A percentile compares a stretch with the other conserved stretches of the same genome.
Conservation (phyloP, 2,888 invertebrate species). For the Scelioninae gen. 1 region DNA sequence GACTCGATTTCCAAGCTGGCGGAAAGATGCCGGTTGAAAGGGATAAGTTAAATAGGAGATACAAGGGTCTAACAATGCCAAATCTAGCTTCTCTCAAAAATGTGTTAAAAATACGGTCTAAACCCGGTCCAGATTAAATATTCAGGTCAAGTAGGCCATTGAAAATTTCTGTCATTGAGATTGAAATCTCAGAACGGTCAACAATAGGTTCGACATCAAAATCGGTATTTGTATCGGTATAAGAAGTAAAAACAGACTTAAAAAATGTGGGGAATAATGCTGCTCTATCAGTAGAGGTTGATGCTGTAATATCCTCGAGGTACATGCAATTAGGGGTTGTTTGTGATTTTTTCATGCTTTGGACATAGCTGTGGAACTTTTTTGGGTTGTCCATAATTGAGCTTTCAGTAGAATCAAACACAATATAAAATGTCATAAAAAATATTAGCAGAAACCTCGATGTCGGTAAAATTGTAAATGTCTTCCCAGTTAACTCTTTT, state of each 20-base stretch:
- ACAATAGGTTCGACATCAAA: no score
- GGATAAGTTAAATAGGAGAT: no score
- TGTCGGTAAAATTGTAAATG: no score
- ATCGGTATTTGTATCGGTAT: no score
- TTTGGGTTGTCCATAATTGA: neutral
- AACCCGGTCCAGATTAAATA: neutral
- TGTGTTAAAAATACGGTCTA: neutral
- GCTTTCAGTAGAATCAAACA: neutral
- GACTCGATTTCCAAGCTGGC: no score
- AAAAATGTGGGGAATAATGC: conserved; percentile 1
- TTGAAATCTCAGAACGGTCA: neutral
- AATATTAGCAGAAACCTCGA: no score
- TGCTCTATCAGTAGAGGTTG: neutral
- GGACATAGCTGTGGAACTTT: conserved; percentile 1
- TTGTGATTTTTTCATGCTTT: neutral
- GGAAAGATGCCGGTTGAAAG: no score
- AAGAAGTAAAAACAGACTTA: neutral
- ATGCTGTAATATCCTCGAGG: neutral
- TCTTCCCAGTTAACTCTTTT: no score
- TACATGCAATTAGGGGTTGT: neutral
- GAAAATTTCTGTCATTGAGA: neutral
- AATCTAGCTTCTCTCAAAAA: neutral
- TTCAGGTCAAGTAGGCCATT: neutral
- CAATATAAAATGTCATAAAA: no score
- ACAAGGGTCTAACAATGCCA: no score